Percentiles rank a stretch among this genome's conserved stretches.
These are phyloP conservation scores for Serilophus lunatus DNA, from an alignment of 2,113 vertebrate species.

Conservation along the genomic window DNA sequence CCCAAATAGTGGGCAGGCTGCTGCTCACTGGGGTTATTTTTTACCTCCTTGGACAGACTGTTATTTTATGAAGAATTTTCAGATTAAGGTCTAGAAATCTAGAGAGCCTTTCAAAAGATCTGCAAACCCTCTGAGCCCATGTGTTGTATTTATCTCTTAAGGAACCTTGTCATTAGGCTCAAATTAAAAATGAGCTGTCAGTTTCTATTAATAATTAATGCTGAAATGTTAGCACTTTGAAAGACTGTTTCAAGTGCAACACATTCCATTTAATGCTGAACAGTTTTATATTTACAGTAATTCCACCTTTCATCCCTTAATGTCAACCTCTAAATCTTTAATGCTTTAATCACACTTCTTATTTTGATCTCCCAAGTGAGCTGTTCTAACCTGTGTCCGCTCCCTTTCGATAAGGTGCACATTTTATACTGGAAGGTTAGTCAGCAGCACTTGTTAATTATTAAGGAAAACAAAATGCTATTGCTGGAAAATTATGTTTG, in stretches of 20 bases:
- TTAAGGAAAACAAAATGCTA: slow-evolving; percentile 79
- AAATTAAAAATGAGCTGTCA: slow-evolving; percentile 78
- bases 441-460: slow-evolving; percentile 76
- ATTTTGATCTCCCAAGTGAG: slow-evolving; percentile 67
- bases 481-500: slow-evolving; percentile 74
- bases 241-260: slow-evolving; percentile 72
- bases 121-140: background rate
- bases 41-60: background rate
- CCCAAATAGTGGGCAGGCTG: background rate
- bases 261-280: slow-evolving; percentile 76
- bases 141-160: slow-evolving; percentile 70
- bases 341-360: slow-evolving; percentile 77
- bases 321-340: slow-evolving; percentile 78
- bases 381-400: slow-evolving; percentile 58
- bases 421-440: slow-evolving; percentile 64
- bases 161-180: slow-evolving; percentile 71
- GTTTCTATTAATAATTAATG: slow-evolving; percentile 80
- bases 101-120: slow-evolving; percentile 32
- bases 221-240: slow-evolving; percentile 70
- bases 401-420: slow-evolving; percentile 61
- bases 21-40: background rate
- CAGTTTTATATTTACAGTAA: slow-evolving; percentile 78
- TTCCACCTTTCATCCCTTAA: slow-evolving; percentile 77
- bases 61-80: background rate
- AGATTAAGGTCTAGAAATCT: background rate